phyloP scores from a whole-genome alignment of 1,140 invertebrate genomes.

The Panagrolaimus sp. region DNA sequence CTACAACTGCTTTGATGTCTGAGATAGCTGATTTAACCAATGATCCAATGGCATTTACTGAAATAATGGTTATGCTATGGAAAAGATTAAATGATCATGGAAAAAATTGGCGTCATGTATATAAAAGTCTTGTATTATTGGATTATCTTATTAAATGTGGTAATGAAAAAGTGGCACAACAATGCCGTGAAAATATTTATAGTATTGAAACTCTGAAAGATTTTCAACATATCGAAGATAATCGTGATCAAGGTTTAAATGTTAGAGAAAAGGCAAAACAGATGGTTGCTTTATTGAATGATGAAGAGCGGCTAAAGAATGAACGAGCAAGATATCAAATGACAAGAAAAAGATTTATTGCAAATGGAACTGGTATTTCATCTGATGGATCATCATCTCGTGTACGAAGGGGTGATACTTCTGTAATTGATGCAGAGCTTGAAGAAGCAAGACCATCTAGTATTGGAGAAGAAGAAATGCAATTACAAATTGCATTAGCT shows the following conservation, averaged over 20 bases:
- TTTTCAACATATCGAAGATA: slow-evolving; percentile 95
- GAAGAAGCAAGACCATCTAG: slow-evolving; percentile 88
- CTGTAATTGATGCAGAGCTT: slow-evolving; percentile 66
- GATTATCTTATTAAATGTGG: slow-evolving; percentile 64
- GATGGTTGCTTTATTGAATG: slow-evolving; percentile 84
- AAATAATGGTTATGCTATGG: slow-evolving; percentile 99
- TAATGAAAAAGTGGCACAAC: slow-evolving; percentile 57
- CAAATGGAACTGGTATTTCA: slow-evolving; percentile 41
- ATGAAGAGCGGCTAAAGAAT: slow-evolving; percentile 90
- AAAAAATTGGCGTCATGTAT: slow-evolving; percentile 98
- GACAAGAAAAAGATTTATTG: slow-evolving; percentile 80
- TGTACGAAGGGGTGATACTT: slow-evolving; percentile 19
- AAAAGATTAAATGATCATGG: slow-evolving; percentile 95
- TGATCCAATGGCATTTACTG: slow-evolving; percentile 96
- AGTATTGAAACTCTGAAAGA: slow-evolving; percentile 96
- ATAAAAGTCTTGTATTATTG: slow-evolving; percentile 87
- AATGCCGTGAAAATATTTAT: slow-evolving; percentile 81
- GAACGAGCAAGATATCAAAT: slow-evolving; percentile 89
- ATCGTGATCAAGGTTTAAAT: slow-evolving; percentile 95
- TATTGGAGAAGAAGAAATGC: slow-evolving; percentile 91
- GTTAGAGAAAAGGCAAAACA: slow-evolving; percentile 97
- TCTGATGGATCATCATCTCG: slow-evolving; percentile 42
- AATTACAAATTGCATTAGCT: slow-evolving; percentile 90
- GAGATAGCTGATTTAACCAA: slow-evolving; percentile 98
- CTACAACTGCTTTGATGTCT: slow-evolving; percentile 93